These are phyloP conservation scores for Lipotes vexillifer DNA, from an alignment of 2,113 vertebrate genomes.

Conservation along the genomic window DNA sequence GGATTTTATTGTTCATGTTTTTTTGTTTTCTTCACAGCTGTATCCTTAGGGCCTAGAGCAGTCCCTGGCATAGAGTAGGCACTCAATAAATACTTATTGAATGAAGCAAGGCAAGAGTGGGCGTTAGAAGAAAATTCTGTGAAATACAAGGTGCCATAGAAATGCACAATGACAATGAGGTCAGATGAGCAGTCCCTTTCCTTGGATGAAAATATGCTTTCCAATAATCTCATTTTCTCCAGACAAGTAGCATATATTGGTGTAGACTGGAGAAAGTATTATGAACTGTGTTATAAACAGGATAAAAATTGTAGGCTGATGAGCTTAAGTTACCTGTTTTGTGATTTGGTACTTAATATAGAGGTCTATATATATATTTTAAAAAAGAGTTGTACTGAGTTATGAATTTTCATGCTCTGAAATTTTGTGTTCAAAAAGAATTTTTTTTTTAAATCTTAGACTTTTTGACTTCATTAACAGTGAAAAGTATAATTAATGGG, in stretches of 20 bases:
- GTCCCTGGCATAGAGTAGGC: neutral
- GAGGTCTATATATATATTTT: neutral
- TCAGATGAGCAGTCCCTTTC: neutral
- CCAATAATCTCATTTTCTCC: neutral
- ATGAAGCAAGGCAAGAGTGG: neutral
- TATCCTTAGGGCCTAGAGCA: neutral
- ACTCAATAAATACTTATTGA: neutral
- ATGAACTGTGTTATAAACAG: neutral
- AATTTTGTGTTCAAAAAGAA: neutral
- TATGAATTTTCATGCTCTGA: neutral
- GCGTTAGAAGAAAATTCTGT: neutral
- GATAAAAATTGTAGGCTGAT: neutral
- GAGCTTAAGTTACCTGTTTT: neutral
- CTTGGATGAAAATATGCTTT: neutral
- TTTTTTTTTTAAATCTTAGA: neutral
- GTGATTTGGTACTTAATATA: neutral
- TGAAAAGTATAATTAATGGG: neutral
- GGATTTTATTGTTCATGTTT: neutral
- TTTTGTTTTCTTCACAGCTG: neutral
- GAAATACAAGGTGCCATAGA: neutral
- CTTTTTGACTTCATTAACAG: neutral
- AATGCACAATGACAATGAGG: neutral
- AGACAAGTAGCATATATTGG: neutral
- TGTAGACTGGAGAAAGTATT: neutral
- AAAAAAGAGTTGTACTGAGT: neutral